A percentile compares a stretch with the other conserved stretches of the same genome.
These are phyloP conservation scores for Cephalophus harveyi DNA, from an alignment of 2,113 vertebrate genomes.

Conservation along the genomic window DNA sequence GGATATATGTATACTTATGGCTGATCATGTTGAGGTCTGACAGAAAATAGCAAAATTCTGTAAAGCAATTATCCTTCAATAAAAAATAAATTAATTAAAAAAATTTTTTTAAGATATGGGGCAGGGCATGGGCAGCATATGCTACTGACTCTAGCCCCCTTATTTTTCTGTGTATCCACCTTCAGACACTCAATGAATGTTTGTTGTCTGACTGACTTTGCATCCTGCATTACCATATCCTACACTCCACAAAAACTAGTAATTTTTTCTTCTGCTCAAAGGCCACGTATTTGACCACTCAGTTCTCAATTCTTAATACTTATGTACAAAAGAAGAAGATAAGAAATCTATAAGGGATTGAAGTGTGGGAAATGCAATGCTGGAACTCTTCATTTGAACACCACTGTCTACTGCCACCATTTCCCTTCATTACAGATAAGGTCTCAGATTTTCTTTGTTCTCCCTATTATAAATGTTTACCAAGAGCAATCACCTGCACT, in stretches of 20 bases:
- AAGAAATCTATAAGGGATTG: neutral
- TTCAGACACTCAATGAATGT: neutral
- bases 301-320: neutral
- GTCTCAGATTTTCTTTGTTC: constrained; percentile 10
- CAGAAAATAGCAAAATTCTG: neutral
- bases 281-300: neutral
- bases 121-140: neutral
- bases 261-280: neutral
- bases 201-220: neutral
- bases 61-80: neutral
- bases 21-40: neutral
- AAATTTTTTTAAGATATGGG: neutral
- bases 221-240: neutral
- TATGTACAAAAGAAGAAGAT: neutral
- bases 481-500: neutral
- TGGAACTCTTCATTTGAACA: neutral
- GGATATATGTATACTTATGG: neutral
- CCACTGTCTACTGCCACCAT: neutral
- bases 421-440: constrained; percentile 2
- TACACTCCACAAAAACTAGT: neutral
- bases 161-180: neutral
- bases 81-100: neutral
- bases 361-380: neutral
- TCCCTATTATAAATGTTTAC: neutral
- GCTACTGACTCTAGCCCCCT: neutral